Evolutionary conservation across 2,797 vertebrate genomes (phyloP).

Genomic region (Myiotriccus ornatus): DNA sequence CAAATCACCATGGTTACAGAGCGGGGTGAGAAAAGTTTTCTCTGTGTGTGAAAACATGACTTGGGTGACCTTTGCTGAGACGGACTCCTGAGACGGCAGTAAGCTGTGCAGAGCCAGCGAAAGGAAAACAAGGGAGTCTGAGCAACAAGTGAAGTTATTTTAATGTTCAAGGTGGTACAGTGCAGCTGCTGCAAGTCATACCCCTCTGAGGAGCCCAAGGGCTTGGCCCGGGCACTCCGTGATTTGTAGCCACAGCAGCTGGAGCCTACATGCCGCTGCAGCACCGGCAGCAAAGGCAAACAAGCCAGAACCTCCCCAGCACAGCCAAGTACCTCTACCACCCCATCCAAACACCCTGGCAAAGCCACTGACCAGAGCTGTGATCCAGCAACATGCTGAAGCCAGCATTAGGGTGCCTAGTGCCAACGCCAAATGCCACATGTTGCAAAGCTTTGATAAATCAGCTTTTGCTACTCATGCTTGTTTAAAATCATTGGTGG

Average conservation of each 20-base stretch:
- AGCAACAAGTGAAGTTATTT: neutral
- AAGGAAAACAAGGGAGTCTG: neutral
- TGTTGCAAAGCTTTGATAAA: neutral
- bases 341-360: neutral
- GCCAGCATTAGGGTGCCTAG: neutral
- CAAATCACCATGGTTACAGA: slow-evolving; percentile 49
- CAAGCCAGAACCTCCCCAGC: neutral
- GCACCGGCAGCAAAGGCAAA: neutral
- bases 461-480: neutral
- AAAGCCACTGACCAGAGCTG: neutral
- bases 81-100: neutral
- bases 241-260: neutral
- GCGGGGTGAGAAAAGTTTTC: slow-evolving; percentile 31
- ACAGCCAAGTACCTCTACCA: neutral
- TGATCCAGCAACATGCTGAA: rapidly evolving
- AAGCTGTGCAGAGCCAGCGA: neutral
- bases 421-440: neutral
- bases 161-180: neutral
- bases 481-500: neutral
- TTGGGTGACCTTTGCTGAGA: neutral
- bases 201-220: neutral
- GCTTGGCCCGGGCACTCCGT: rapidly evolving
- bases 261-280: neutral
- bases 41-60: neutral
- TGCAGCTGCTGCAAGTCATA: neutral